Conservation (phyloP, 2,113 vertebrate genomes). For the Oncorhynchus masou region DNA sequence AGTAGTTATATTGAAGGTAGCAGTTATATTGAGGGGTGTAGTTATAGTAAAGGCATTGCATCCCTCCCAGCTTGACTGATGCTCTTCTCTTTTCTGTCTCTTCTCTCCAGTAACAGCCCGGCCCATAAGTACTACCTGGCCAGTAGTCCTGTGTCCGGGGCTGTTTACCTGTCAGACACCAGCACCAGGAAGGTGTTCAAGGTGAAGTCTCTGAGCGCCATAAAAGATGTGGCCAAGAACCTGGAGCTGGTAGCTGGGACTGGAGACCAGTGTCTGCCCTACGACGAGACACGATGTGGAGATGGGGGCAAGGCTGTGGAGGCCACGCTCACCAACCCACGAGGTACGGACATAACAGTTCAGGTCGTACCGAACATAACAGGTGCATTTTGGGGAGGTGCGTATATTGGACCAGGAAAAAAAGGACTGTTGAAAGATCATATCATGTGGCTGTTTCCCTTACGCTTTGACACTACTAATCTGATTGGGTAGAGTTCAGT, state of each 20-base stretch:
- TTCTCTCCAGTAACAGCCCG: conserved; percentile 85
- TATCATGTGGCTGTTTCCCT: too few relatives aligned
- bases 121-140: conserved; percentile 97
- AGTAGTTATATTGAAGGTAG: too few relatives aligned
- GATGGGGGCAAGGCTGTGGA: conserved; percentile 94
- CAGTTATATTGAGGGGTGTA: too few relatives aligned
- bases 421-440: too few relatives aligned
- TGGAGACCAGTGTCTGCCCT: conserved; percentile 95
- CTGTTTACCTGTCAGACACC: conserved; percentile 94
- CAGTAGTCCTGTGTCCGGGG: conserved; percentile 86
- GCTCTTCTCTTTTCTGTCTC: conserved; percentile 2
- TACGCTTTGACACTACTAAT: too few relatives aligned
- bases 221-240: conserved; percentile 94
- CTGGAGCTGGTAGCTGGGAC: conserved; percentile 92
- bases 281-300: conserved; percentile 94
- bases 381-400: too few relatives aligned
- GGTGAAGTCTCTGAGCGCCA: conserved; percentile 84
- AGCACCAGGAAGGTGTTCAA: conserved; percentile 94
- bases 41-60: conserved; percentile 40
- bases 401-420: too few relatives aligned
- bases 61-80: not conserved
- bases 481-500: too few relatives aligned
- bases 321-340: conserved; percentile 92
- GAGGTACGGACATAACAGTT: conserved; percentile 74
- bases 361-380: too few relatives aligned